These are phyloP conservation scores for Tuta absoluta DNA, from an alignment of 2,888 invertebrate genomes.

Conservation along the genomic window DNA sequence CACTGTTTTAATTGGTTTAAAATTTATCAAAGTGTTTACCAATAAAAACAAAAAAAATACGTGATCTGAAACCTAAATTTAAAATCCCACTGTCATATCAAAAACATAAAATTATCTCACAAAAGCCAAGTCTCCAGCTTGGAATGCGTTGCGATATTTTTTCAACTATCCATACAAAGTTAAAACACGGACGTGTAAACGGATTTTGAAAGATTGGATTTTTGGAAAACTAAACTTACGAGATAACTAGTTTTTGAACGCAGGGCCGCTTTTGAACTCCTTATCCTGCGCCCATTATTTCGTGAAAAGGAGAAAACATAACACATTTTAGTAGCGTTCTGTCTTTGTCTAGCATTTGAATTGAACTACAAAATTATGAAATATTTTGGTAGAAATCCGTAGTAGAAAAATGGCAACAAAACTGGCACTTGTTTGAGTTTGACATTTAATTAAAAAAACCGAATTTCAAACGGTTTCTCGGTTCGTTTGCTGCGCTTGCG, in stretches of 20 bases:
- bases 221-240: no score
- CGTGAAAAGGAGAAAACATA: neutral
- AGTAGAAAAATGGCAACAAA: slow-evolving; percentile 24
- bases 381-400: neutral
- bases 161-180: neutral
- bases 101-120: no score
- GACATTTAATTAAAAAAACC: slow-evolving; percentile 62
- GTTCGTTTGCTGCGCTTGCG: slow-evolving; percentile 19
- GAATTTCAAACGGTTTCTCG: slow-evolving; percentile 68
- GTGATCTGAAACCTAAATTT: slow-evolving; percentile 2
- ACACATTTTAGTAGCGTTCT: neutral
- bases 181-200: no score
- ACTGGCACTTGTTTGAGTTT: slow-evolving; percentile 21
- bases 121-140: no score
- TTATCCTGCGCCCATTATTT: neutral
- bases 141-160: no score
- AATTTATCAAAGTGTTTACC: neutral
- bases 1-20: slow-evolving; percentile 8
- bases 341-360: neutral
- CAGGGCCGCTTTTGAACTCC: neutral
- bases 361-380: neutral
- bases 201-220: no score
- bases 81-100: no score
- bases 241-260: no score
- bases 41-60: neutral